Base-by-base conservation (phyloP, 2,888 invertebrate species). In the Gastrophysa polygoni region DNA sequence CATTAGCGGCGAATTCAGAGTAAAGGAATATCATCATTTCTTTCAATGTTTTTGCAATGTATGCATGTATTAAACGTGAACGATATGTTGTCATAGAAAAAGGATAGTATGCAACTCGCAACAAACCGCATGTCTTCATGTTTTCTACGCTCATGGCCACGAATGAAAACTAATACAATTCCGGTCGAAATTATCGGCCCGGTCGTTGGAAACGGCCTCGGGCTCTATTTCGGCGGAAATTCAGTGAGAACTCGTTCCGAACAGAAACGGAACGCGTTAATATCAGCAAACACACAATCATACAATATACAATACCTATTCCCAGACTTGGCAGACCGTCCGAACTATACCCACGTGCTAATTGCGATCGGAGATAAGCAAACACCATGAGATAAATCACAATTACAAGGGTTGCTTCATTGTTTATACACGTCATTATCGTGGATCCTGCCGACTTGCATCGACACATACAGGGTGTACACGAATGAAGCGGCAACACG, bases 341-440 rank as follows among this genome's bases (percentile, higher is more conserved):
- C 67, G 68, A 71, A 70, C 65, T 68, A 67, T 71, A 24, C 24
- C 24, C 7, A 71, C 71, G 74, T 71, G 72, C 73, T 74, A 73
- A 75, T 74, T 74, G 73, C 73, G 73, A 72, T 71, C 68, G 67
- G 69, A 73, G 74, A 74, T 74, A 74, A 74, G 74, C 75, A 69
- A 70, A 67, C 66, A 68, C 65, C 65, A 61, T 66, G 66, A 69
- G 71, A 73, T 74, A 72, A 74, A 73, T 75, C 75, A 71, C 68
- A 71, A 73, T 71, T 70, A 66, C 66, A 46, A 66, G 64, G 66
- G 59, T 56, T 51, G 46, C 44, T 43, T 46, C 52, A 54, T 59
- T 59, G 59, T 59, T 59, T 59, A 52, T 52, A 16, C 47, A 14
- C 29, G 28, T 47, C 54, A 54, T 59, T 59, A 59, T 44, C 47